phyloP scores from a whole-genome alignment of 1,140 invertebrate species.

The Mercenaria mercenaria region DNA sequence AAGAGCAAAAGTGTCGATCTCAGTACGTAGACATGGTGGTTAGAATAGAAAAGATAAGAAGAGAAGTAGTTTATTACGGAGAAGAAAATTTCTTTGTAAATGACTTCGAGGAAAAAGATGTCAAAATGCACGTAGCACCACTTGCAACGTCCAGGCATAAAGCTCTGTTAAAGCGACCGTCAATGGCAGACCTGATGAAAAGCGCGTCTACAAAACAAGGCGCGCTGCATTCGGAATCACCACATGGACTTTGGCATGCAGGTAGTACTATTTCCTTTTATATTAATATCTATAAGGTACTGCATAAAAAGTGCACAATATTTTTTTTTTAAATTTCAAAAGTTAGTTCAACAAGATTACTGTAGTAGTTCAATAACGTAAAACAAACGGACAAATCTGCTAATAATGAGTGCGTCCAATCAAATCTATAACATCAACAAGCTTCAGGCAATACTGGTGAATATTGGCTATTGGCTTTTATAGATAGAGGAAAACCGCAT shows the following conservation, averaged over 20 bases:
- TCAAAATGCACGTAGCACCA: background rate
- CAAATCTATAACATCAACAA: too few relatives aligned
- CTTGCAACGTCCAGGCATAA: background rate
- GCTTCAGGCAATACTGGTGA: too few relatives aligned
- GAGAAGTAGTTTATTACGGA: constrained; percentile 33
- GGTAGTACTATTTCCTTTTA: background rate
- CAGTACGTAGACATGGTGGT: constrained; percentile 43
- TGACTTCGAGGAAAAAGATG: constrained; percentile 56
- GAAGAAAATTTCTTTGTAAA: constrained; percentile 41
- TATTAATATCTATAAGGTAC: too few relatives aligned
- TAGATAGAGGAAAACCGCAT: too few relatives aligned
- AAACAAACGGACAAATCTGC: too few relatives aligned
- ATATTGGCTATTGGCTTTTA: too few relatives aligned
- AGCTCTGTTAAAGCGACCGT: background rate
- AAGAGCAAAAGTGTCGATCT: constrained; percentile 3
- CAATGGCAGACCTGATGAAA: constrained; percentile 43
- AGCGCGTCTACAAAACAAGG: background rate
- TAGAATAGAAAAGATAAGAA: constrained; percentile 35
- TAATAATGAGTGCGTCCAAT: too few relatives aligned
- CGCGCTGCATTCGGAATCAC: background rate
- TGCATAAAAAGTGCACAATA: too few relatives aligned
- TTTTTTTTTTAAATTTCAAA: too few relatives aligned
- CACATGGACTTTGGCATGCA: constrained; percentile 22
- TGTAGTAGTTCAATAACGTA: too few relatives aligned
- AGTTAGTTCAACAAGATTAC: too few relatives aligned